These are phyloP conservation scores for Drosophila baimaii DNA, from an alignment of 1,140 invertebrate genomes.

Conservation along the genomic window DNA sequence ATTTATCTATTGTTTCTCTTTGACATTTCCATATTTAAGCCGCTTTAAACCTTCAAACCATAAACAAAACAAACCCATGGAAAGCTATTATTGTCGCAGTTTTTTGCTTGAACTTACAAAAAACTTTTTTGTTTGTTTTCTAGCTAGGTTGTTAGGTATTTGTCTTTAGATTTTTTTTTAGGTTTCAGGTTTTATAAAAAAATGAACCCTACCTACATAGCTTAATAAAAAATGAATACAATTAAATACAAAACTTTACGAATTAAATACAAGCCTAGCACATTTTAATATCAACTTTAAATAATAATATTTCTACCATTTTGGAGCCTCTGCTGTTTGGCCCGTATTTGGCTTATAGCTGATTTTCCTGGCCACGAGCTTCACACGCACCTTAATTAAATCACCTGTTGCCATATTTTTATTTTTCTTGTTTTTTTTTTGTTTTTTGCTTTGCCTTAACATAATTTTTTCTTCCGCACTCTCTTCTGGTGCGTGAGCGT, in stretches of 20 bases:
- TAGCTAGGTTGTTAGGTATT: background rate
- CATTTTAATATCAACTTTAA: too few relatives aligned
- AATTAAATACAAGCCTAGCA: background rate
- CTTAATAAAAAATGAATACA: background rate
- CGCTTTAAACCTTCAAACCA: background rate
- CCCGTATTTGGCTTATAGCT: background rate
- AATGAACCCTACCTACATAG: background rate
- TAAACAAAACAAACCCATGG: background rate
- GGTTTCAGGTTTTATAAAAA: background rate
- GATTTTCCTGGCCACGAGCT: slow-evolving; percentile 2
- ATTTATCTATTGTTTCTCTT: background rate
- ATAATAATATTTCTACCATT: background rate
- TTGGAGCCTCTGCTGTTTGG: background rate
- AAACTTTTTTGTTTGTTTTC: background rate
- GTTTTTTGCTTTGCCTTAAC: background rate
- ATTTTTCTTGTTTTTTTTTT: slow-evolving; percentile 5
- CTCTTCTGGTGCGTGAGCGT: slow-evolving; percentile 54
- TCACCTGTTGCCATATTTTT: slow-evolving; percentile 13
- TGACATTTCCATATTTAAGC: background rate
- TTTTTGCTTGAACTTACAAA: background rate
- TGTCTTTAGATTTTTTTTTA: background rate
- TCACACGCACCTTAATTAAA: slow-evolving; percentile 51
- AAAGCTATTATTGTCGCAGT: background rate
- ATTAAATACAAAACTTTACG: background rate
- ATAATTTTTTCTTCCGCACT: slow-evolving; percentile 12